Evolutionary conservation across 2,797 vertebrate species (phyloP).

Genomic region (Poeciliopsis gracilis): DNA sequence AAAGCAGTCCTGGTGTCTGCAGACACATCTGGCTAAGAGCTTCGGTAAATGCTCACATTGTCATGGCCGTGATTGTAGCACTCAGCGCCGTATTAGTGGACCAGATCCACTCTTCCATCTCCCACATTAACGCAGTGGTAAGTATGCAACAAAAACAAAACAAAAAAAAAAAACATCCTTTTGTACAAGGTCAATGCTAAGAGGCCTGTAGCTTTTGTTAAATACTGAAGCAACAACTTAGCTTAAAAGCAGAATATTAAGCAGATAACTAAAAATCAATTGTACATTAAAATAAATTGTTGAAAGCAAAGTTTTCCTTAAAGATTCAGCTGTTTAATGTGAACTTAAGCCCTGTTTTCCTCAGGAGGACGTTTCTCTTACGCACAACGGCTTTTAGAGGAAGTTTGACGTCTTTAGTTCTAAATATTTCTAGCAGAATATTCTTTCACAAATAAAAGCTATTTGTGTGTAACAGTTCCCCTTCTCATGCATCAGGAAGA

Average conservation of each 20-base stretch:
- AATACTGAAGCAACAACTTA: constrained; percentile 20
- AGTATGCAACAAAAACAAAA: constrained; percentile 26
- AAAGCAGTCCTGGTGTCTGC: constrained; percentile 20
- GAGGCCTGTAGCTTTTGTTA: constrained; percentile 24
- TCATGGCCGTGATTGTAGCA: constrained; percentile 65
- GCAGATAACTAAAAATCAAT: neutral
- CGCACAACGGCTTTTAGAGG: neutral
- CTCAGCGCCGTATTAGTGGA: constrained; percentile 55
- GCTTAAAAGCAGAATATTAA: constrained; percentile 6
- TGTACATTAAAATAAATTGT: neutral
- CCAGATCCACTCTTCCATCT: constrained; percentile 50
- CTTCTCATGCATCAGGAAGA: too few species aligned
- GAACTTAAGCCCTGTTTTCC: neutral
- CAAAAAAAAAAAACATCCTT: neutral
- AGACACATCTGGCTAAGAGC: constrained; percentile 53
- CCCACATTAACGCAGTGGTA: constrained; percentile 47
- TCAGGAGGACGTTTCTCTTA: neutral
- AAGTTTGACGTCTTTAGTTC: neutral
- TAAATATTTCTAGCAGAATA: neutral
- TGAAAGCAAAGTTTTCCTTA: constrained; percentile 5
- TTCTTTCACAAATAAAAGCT: neutral
- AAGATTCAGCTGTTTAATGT: neutral
- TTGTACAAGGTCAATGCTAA: constrained; percentile 14
- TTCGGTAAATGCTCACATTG: constrained; percentile 67
- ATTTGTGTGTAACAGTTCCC: too few species aligned